Percentiles rank a stretch among this genome's conserved stretches.
Conservation (phyloP, 2,888 invertebrate species). For the Stegophylla sp. region DNA sequence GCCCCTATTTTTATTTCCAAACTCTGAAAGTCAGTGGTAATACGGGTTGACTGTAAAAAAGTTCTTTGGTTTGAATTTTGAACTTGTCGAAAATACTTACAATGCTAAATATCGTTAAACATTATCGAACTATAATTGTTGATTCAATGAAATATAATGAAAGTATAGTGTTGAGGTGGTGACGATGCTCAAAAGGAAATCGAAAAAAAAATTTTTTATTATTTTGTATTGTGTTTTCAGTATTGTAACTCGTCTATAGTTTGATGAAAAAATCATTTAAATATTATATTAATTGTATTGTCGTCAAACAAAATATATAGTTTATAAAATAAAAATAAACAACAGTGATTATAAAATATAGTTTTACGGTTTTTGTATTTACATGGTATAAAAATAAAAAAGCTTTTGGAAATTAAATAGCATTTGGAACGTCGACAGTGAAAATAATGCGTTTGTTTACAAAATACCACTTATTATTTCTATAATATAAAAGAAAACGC, state of each 20-base stretch:
- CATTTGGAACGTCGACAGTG: background rate
- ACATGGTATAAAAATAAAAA: background rate
- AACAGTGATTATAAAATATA: background rate
- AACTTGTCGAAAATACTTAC: background rate
- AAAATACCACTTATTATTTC: too few relatives aligned
- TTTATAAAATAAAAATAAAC: background rate
- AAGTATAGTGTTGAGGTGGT: too few relatives aligned
- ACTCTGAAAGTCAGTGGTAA: background rate
- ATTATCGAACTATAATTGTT: too few relatives aligned
- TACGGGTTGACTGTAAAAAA: slow-evolving; percentile 15
- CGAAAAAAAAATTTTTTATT: too few relatives aligned
- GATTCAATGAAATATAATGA: too few relatives aligned
- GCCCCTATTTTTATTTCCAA: slow-evolving; percentile 21
- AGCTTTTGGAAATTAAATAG: background rate
- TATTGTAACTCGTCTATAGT: too few relatives aligned
- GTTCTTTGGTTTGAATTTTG: background rate
- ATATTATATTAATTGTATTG: background rate
- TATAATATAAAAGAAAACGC: too few relatives aligned
- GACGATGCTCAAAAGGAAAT: too few relatives aligned
- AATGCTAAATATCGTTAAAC: too few relatives aligned
- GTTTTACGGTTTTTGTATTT: background rate
- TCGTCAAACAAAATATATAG: background rate
- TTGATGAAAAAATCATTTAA: too few relatives aligned
- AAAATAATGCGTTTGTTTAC: background rate
- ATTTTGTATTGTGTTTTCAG: too few relatives aligned